A percentile compares a stretch with the other conserved stretches of the same genome.
phyloP scores from a whole-genome alignment of 1,140 invertebrate species.

The Drosophila auraria region DNA sequence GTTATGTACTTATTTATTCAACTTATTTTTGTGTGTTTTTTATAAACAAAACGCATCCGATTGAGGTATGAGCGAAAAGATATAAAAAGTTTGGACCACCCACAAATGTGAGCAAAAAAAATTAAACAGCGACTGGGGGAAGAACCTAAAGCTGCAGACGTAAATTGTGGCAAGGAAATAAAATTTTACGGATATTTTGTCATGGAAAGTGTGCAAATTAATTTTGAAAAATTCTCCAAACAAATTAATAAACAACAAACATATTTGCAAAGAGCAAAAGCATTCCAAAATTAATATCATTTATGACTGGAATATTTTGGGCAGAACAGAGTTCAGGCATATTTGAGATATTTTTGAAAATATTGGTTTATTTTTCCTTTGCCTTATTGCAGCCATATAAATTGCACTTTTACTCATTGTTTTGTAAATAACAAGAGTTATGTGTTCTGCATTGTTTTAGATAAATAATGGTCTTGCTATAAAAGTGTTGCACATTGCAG shows the following conservation, averaged over 20 bases:
- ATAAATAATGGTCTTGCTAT: constrained; percentile 29
- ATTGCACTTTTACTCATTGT: constrained; percentile 1
- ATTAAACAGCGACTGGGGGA: not conserved
- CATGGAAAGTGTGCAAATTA: not conserved
- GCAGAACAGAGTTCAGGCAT: not conserved
- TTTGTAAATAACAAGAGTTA: constrained; percentile 30
- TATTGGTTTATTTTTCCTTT: constrained; percentile 2
- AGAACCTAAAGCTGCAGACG: constrained; percentile 8
- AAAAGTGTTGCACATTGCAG: constrained; percentile 26
- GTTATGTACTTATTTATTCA: constrained; percentile 33
- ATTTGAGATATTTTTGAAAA: not conserved
- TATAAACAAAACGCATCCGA: constrained; percentile 59
- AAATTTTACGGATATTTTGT: constrained; percentile 53
- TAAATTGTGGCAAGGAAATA: constrained; percentile 13
- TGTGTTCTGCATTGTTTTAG: constrained; percentile 4
- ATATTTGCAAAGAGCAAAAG: constrained; percentile 17
- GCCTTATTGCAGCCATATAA: constrained; percentile 4
- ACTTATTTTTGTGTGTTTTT: constrained; percentile 5
- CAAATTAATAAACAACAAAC: constrained; percentile 20
- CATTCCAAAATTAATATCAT: constrained; percentile 1
- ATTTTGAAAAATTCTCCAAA: constrained; percentile 1
- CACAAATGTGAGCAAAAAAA: constrained; percentile 21
- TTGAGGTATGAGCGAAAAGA: constrained; percentile 41
- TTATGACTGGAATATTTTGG: not conserved
- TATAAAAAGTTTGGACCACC: constrained; percentile 48